Evolutionary conservation across 2,888 invertebrate species (phyloP).

Genomic region (Pterostichus madidus): DNA sequence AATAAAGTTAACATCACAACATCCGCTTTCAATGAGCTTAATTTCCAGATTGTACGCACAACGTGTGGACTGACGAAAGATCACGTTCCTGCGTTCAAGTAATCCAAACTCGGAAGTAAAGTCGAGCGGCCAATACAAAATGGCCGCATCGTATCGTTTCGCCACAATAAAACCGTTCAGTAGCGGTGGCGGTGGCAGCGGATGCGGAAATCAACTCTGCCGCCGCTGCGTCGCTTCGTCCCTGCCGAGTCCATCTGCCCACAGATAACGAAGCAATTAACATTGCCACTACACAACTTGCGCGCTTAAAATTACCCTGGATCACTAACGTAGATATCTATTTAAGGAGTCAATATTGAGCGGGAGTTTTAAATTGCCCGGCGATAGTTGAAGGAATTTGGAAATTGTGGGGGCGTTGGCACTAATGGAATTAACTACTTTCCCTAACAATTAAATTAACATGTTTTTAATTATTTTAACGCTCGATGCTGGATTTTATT

Average conservation of each 20-base stretch:
- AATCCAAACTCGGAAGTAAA: constrained; percentile 51
- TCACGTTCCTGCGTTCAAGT: constrained; percentile 44
- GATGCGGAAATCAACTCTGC: constrained; percentile 46
- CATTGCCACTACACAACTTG: constrained; percentile 60
- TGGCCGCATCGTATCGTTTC: constrained; percentile 54
- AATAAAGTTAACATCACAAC: constrained; percentile 39
- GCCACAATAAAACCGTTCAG: constrained; percentile 60
- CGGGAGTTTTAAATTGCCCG: background rate
- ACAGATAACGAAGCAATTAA: constrained; percentile 64
- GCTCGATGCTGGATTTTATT: background rate
- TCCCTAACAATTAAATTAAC: constrained; percentile 36
- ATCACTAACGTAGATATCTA: constrained; percentile 37
- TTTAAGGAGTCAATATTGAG: constrained; percentile 16
- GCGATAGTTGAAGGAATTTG: constrained; percentile 29
- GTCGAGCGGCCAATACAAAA: constrained; percentile 56
- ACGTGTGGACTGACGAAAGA: constrained; percentile 28
- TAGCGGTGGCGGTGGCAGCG: background rate
- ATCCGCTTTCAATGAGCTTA: constrained; percentile 42
- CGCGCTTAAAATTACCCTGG: constrained; percentile 50
- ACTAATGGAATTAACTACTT: constrained; percentile 39
- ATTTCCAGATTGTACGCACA: constrained; percentile 38
- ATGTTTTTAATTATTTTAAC: constrained; percentile 44
- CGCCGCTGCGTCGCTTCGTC: background rate
- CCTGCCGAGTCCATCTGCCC: constrained; percentile 5
- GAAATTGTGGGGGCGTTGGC: background rate